Percentiles rank a stretch among this genome's conserved stretches.
Evolutionary conservation across 2,888 invertebrate genomes (phyloP).

Genomic region (Operophtera brumata): DNA sequence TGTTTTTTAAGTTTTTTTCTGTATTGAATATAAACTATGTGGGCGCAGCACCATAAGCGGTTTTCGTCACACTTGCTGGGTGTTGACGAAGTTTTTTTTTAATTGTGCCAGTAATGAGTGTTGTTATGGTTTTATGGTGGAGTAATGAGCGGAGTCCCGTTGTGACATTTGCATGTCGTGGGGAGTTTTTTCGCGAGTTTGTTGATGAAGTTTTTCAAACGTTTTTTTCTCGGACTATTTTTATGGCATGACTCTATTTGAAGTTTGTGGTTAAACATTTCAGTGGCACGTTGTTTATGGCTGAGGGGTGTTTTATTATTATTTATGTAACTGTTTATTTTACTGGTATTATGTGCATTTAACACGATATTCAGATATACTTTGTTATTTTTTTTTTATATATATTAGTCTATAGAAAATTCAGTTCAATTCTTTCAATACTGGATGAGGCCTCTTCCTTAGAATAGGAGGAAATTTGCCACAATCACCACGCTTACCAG

Average conservation of each 20-base stretch:
- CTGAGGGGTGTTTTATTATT: constrained; percentile 66
- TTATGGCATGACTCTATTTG: constrained; percentile 70
- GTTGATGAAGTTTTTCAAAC: constrained; percentile 70
- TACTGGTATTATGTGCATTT: constrained; percentile 49
- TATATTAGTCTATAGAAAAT: background rate
- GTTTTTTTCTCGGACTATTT: constrained; percentile 59
- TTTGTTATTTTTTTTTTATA: constrained; percentile 1
- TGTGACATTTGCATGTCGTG: constrained; percentile 76
- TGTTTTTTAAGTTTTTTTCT: constrained; percentile 65
- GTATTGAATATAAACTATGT: constrained; percentile 73
- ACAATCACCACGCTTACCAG: too few species aligned
- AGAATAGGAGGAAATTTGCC: too few species aligned
- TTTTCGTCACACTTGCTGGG: constrained; percentile 76
- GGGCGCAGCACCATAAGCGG: constrained; percentile 77
- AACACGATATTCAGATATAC: constrained; percentile 34
- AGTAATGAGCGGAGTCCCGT: constrained; percentile 72
- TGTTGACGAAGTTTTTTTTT: constrained; percentile 74
- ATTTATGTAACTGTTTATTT: constrained; percentile 42
- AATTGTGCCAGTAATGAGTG: constrained; percentile 75
- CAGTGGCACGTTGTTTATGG: constrained; percentile 69
- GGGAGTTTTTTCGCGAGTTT: constrained; percentile 69
- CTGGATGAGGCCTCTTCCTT: too few species aligned
- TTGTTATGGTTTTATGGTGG: constrained; percentile 76
- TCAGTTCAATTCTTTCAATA: too few species aligned
- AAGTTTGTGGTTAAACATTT: constrained; percentile 77